Evolutionary conservation across 2,113 vertebrate species (phyloP).

Genomic region (Chitala chitala): DNA sequence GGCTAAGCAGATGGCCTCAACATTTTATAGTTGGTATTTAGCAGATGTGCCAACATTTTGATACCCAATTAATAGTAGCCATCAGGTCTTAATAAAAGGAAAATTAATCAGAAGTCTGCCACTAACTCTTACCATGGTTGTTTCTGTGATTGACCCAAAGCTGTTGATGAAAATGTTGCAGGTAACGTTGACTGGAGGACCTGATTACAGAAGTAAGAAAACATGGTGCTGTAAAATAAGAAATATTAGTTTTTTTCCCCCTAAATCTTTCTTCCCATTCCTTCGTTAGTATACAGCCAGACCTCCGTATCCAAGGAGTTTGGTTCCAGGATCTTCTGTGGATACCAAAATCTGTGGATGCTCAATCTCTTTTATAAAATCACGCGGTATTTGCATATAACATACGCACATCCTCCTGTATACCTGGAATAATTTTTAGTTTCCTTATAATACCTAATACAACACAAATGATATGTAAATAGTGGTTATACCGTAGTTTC

Average conservation of each 20-base stretch:
- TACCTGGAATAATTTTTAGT: too few relatives aligned
- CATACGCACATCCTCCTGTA: not conserved
- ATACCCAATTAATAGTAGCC: conserved; percentile 4
- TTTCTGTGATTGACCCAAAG: conserved; percentile 88
- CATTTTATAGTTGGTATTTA: not conserved
- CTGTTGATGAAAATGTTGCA: conserved; percentile 98
- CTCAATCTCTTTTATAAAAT: not conserved
- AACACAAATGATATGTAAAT: too few relatives aligned
- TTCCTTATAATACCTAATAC: too few relatives aligned
- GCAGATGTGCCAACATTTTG: not conserved
- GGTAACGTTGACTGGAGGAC: conserved; percentile 87
- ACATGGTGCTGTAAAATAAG: too few relatives aligned
- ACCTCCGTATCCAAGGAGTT: too few relatives aligned
- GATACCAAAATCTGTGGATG: too few relatives aligned
- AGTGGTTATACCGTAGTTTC: too few relatives aligned
- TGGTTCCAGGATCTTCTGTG: too few relatives aligned
- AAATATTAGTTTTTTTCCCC: not conserved
- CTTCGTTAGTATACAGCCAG: too few relatives aligned
- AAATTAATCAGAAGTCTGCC: not conserved
- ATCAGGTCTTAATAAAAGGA: not conserved
- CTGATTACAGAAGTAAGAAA: conserved; percentile 58
- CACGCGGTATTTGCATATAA: not conserved
- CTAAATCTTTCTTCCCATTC: too few relatives aligned
- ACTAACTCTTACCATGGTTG: conserved; percentile 80
- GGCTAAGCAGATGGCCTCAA: not conserved